Evolutionary conservation across 2,113 vertebrate genomes (phyloP).

Genomic region (Xiphophorus maculatus): DNA sequence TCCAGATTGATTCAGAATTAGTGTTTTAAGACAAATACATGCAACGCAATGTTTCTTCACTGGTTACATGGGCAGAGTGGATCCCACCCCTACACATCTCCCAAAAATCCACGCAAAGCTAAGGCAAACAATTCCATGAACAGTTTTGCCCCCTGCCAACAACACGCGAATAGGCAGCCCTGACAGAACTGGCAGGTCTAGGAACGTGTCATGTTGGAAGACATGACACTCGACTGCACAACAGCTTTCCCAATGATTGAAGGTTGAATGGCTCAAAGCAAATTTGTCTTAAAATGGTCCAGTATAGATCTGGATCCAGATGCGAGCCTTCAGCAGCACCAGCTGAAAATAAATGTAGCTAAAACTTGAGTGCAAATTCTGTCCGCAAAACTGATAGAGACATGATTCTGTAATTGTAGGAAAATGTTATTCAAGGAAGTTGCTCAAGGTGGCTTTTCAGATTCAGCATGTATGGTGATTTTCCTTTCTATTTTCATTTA

Average conservation of each 20-base stretch:
- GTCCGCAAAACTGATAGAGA: too few relatives aligned
- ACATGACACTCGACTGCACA: not conserved
- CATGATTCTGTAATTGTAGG: too few relatives aligned
- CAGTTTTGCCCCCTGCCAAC: not conserved
- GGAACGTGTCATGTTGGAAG: too few relatives aligned
- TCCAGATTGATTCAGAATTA: not conserved
- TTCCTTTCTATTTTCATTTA: too few relatives aligned
- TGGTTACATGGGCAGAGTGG: not conserved
- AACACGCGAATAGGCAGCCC: not conserved
- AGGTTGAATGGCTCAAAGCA: not conserved
- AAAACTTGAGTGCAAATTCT: too few relatives aligned
- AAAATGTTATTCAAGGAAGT: too few relatives aligned
- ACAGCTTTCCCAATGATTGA: not conserved
- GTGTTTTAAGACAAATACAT: not conserved
- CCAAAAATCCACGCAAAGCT: not conserved
- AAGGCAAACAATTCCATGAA: not conserved
- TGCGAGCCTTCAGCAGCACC: not conserved
- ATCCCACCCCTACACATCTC: too few relatives aligned
- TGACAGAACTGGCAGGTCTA: too few relatives aligned
- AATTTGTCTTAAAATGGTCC: not conserved
- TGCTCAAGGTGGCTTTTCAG: too few relatives aligned
- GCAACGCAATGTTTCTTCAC: not conserved
- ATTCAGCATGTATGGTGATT: too few relatives aligned
- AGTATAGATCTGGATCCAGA: not conserved
- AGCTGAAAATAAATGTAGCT: too few relatives aligned